These are phyloP conservation scores for Macrotis lagotis DNA, from an alignment of 2,113 vertebrate species.

Conservation along the genomic window DNA sequence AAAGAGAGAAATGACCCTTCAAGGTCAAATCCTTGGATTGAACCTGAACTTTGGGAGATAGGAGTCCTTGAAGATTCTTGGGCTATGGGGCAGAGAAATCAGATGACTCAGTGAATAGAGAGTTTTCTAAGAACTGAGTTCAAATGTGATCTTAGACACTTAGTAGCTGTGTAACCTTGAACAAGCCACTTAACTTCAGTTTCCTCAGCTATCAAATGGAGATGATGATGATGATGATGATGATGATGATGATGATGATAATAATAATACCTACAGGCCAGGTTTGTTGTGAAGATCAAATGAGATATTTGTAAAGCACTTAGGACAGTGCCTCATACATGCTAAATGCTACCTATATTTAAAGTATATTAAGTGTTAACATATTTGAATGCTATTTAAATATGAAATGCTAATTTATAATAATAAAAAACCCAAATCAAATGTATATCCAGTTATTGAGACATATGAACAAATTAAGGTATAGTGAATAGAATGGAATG, in stretches of 20 bases:
- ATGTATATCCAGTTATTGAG: background rate
- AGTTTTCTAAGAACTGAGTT: background rate
- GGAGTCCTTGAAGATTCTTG: background rate
- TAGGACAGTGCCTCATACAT: background rate
- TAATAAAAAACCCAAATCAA: background rate
- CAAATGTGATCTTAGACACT: background rate
- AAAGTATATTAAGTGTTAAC: no score
- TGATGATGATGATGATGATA: no score
- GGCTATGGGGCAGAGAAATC: background rate
- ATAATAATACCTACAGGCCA: background rate
- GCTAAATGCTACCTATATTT: background rate
- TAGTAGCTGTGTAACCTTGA: background rate
- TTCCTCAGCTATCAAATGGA: background rate
- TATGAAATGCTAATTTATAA: no score
- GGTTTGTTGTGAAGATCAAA: background rate
- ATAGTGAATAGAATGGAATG: background rate
- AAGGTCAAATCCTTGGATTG: background rate
- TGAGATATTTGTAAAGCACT: background rate
- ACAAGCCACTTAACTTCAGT: background rate
- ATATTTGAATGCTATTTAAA: no score
- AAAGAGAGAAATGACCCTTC: background rate
- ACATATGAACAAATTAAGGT: background rate
- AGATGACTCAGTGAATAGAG: background rate
- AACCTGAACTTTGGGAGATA: background rate
- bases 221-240: no score